Base-by-base conservation (phyloP, 2,113 vertebrate genomes). In the Alces alces region DNA sequence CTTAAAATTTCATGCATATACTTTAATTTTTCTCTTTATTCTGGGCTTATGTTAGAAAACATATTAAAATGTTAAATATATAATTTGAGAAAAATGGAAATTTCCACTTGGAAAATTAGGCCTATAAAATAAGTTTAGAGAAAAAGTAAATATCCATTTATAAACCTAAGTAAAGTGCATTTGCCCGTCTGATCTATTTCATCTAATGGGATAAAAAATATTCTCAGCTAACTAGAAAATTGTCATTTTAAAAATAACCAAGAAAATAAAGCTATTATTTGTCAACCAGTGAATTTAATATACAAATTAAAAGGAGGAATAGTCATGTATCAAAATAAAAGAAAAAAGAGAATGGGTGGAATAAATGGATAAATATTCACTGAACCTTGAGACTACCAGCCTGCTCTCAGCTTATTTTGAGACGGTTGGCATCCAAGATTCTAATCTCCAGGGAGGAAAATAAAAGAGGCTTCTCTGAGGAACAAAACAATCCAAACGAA, bases 81-180 rank as follows among this genome's bases (percentile, higher is more conserved):
- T 78, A 86, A 83, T 97, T 94, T 92, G 54, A 50, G 45, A n/a
- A 89, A 94, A 96, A 89, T 89, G 3, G 86, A 83, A 90, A 93
- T 86, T 90, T 94, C 7, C 17, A 14, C 50, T 82, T 86, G 47
- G 9, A 73, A 93, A 92, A 52, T 94, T 89, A 70, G 23, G 61
- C 17, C 92, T 61, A 43, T 79, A 45, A 84, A 30, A 80, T 70
- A 89, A 86, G 86, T 47, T 91, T 87, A 91, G 30, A 87, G 55
- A 54, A 79, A 86, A 90, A 50, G 28, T 89, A 85, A 86, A 82
- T 90, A 45, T 66, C 17, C 61, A 33, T 64, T 95, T 95, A 76
- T 90, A 90, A 86, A 70, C 43, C n/a, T 82, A 95, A 95, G 21
- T 52, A 13, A 6, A 52, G 7, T 93, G 14, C 21, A 58, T 87